Conservation (phyloP, 2,113 vertebrate genomes). For the Chrysemys picta region DNA sequence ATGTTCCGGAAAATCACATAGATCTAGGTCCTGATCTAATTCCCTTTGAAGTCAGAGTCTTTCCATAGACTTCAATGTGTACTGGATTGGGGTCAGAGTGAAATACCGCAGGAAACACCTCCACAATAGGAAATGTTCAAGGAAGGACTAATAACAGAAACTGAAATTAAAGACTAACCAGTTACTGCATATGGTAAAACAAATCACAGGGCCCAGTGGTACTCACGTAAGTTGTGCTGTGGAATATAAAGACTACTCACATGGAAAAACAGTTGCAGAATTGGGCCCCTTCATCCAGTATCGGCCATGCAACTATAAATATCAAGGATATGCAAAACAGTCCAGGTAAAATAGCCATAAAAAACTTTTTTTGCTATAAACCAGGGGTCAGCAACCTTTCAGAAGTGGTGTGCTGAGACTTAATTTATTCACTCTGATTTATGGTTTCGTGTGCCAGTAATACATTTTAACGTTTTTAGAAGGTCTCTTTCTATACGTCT, state of each 20-base stretch:
- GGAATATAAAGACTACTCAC: neutral
- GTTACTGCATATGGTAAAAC: neutral
- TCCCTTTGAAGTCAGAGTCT: neutral
- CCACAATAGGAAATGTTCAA: neutral
- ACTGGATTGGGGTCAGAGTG: neutral
- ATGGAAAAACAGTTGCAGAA: neutral
- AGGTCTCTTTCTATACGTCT: too few relatives aligned
- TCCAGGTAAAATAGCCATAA: neutral
- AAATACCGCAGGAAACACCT: neutral
- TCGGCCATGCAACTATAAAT: neutral
- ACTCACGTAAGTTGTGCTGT: neutral
- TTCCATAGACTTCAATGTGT: neutral
- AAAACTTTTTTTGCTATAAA: neutral
- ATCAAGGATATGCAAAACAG: neutral
- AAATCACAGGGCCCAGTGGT: neutral
- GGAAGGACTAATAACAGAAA: neutral
- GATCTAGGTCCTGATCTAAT: accelerated
- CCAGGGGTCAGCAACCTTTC: too few relatives aligned
- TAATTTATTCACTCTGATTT: too few relatives aligned
- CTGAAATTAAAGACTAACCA: neutral
- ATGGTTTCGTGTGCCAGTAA: too few relatives aligned
- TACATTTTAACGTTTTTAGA: too few relatives aligned
- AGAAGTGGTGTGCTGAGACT: too few relatives aligned
- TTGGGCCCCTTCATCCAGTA: neutral
- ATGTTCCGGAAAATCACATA: neutral